Evolutionary conservation across 2,113 vertebrate species (phyloP), one percentile per base, ranked within the genome.

Genomic region (Propithecus coquereli): DNA sequence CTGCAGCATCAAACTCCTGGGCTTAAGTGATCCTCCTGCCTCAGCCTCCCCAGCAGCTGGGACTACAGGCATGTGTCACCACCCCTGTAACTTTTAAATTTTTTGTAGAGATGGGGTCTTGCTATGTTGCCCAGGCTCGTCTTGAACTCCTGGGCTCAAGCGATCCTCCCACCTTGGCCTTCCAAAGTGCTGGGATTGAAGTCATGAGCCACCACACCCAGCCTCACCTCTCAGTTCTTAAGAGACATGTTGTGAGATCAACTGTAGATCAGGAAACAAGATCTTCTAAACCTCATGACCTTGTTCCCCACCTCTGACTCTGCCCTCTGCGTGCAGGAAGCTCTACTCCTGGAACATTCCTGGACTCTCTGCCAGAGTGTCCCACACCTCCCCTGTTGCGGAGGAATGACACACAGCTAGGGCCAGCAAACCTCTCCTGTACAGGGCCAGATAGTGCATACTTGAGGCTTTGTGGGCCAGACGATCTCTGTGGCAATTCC

Each of bases 291-390:
- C 22, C 22, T 84, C 12, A 8, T 6, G 61, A 59, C 77, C 45
- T 74, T 16, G 1, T 1, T 22, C 59, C 32, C 25, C 32, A 20
- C 6, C 3, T 63, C 45, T 6, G 34, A n/a, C 0, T 3, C 47
- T 52, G 52, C 57, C 34, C 8, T 54, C 77, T 23, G 22, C 37
- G 16, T 6, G 3, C 7, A 13, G 87, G 68, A 30, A 14, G 30
- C 68, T 57, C 57, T 57, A 3, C 30, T 32, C 45, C 43, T 25
- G 4, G 37, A 25, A 61, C 32, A 23, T 4, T 8, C 14, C 47
- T 1, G 0, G 54, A 10, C 57, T 59, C 79, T 54, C 45, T 73
- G 0, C 13, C n/a, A 57, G 2, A n/a, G n/a, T n/a, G 18, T 50
- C 18, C 80, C 4, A 12, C 3, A 30, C 54, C 27, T 66, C n/a